Evolutionary conservation across 2,797 vertebrate species (phyloP).

Genomic region (Sebastes melanostomus): DNA sequence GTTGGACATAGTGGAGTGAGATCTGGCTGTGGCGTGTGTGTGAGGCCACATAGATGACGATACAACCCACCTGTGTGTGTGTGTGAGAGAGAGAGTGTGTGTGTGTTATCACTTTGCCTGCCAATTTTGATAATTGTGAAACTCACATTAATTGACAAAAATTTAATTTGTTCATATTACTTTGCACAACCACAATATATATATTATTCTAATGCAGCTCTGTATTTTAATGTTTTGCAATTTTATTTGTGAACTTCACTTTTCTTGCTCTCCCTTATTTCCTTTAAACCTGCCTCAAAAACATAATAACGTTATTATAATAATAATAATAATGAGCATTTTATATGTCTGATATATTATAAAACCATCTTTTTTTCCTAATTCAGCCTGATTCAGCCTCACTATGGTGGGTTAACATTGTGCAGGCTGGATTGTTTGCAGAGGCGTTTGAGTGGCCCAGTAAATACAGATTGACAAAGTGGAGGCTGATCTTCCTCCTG

Average conservation of each 20-base stretch:
- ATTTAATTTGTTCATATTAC: background rate
- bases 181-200: background rate
- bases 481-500: slow-evolving; percentile 22
- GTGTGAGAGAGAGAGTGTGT: background rate
- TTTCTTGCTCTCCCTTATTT: background rate
- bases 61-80: slow-evolving; percentile 42
- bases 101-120: background rate
- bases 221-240: background rate
- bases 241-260: background rate
- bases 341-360: background rate
- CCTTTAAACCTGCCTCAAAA: background rate
- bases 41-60: slow-evolving; percentile 32
- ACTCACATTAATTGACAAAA: background rate
- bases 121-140: slow-evolving; percentile 15
- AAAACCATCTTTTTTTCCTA: background rate
- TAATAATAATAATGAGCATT: too few relatives aligned
- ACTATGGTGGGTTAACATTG: background rate
- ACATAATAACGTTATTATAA: background rate
- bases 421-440: slow-evolving; percentile 34
- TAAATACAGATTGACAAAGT: slow-evolving; percentile 30
- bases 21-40: slow-evolving; percentile 11
- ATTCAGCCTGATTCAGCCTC: background rate
- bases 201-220: background rate
- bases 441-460: slow-evolving; percentile 25
- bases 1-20: background rate